Conservation (phyloP, 2,113 vertebrate species). For the Lepus timidus region DNA sequence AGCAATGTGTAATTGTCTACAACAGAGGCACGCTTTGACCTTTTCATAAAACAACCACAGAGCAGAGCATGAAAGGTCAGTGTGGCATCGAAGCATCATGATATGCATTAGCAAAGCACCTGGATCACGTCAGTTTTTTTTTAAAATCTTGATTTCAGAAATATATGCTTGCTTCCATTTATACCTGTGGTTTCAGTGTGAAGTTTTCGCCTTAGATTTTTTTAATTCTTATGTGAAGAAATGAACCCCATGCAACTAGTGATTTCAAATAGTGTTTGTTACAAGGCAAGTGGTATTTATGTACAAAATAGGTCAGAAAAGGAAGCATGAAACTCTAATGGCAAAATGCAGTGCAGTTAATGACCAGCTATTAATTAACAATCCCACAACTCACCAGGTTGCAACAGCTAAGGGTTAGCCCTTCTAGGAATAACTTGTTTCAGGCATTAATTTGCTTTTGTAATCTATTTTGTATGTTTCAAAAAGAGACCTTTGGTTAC, state of each 20-base stretch:
- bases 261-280: constrained; percentile 46
- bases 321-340: neutral
- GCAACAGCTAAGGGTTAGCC: constrained; percentile 16
- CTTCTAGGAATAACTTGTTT: constrained; percentile 65
- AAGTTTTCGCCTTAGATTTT: neutral
- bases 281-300: neutral
- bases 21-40: constrained; percentile 63
- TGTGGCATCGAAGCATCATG: neutral
- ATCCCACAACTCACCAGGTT: constrained; percentile 49
- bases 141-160: constrained; percentile 39
- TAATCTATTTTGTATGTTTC: constrained; percentile 56
- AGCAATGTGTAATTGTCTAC: constrained; percentile 48
- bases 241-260: neutral
- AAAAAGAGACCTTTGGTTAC: constrained; percentile 27
- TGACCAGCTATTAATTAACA: constrained; percentile 68
- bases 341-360: constrained; percentile 30
- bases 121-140: neutral
- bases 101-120: constrained; percentile 38
- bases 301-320: constrained; percentile 16
- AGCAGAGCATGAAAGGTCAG: constrained; percentile 72
- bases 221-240: constrained; percentile 44
- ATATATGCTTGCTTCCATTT: constrained; percentile 35
- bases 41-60: constrained; percentile 64
- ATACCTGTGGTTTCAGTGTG: neutral
- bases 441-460: constrained; percentile 58